These are phyloP conservation scores for Cistogaster globosa DNA, from an alignment of 2,888 invertebrate genomes.

Conservation along the genomic window DNA sequence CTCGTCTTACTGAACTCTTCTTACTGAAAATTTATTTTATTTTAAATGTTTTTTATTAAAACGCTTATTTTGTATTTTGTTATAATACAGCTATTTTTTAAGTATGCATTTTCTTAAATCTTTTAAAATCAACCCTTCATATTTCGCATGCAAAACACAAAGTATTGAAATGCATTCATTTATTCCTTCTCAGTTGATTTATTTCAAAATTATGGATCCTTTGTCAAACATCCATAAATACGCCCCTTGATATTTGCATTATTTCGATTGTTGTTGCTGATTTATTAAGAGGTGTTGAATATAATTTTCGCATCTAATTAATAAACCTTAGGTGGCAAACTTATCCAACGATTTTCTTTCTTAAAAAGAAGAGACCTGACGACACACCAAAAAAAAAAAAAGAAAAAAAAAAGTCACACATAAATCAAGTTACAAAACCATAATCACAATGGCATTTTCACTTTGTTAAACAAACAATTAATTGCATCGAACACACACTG, in stretches of 20 bases:
- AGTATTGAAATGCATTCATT: constrained; percentile 45
- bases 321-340: constrained; percentile 69
- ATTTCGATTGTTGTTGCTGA: constrained; percentile 58
- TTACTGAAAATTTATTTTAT: no score
- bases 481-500: constrained; percentile 66
- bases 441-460: constrained; percentile 55
- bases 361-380: background rate
- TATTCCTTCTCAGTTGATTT: constrained; percentile 57
- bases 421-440: constrained; percentile 63
- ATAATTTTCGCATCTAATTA: constrained; percentile 70
- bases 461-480: constrained; percentile 55
- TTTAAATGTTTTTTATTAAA: background rate
- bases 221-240: constrained; percentile 54
- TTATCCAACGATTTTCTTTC: background rate
- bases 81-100: background rate
- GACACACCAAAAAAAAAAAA: constrained; percentile 10
- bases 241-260: constrained; percentile 70
- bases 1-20: no score
- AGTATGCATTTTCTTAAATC: constrained; percentile 30
- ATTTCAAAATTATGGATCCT: constrained; percentile 53
- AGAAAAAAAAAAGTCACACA: constrained; percentile 52
- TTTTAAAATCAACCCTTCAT: constrained; percentile 17
- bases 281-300: constrained; percentile 68
- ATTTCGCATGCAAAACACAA: constrained; percentile 24
- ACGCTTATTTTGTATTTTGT: no score